Base-by-base conservation (phyloP, 1,140 invertebrate genomes). In the Macrotrachela quadricornifera region DNA sequence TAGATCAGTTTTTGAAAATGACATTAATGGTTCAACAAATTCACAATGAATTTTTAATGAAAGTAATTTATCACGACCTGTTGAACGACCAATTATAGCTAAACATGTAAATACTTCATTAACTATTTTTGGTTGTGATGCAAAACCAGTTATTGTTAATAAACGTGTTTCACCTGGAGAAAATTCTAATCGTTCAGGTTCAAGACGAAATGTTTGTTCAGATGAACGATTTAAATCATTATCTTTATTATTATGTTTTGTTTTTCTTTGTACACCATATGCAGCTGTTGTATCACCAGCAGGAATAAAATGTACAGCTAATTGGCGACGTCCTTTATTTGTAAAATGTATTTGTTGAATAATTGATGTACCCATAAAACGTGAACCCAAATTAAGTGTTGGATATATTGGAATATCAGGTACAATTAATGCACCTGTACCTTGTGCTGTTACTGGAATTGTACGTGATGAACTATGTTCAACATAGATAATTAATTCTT, bases 61-160 rank as follows among this genome's bases (percentile, higher is more conserved):
- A 61, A 67, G 68, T 53, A 70, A 66, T 11, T 67, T 56, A 46
- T 68, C 65, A 54, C 69, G 70, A 8, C 66, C 66, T 15, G 67
- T 68, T 50, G 63, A 60, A 51, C 64, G 57, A 12, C 67, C 68
- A 57, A 70, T 67, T 48, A 70, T 70, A 14, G 67, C 63, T 57
- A 68, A 63, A 53, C 69, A 71, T 46, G 64, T 46, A 21, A 70
- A 51, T 13, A 57, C 56, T 54, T 71, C 68, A 16, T 62, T 57
- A 11, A 70, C 61, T 55, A 54, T 56, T 54, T 63, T 61, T 1
- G 68, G 68, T 18, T 66, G 67, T 55, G 61, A 58, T 14, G 68
- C 65, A 60, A 62, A 62, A 44, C 64, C 68, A 50, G 67, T 62
- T 14, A 70, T 55, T 18, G 56, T 54, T 30, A 68, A 58, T 12